A percentile compares a stretch with the other conserved stretches of the same genome.
Conservation (phyloP, 2,888 invertebrate species). For the Polyommatus iphigenia region DNA sequence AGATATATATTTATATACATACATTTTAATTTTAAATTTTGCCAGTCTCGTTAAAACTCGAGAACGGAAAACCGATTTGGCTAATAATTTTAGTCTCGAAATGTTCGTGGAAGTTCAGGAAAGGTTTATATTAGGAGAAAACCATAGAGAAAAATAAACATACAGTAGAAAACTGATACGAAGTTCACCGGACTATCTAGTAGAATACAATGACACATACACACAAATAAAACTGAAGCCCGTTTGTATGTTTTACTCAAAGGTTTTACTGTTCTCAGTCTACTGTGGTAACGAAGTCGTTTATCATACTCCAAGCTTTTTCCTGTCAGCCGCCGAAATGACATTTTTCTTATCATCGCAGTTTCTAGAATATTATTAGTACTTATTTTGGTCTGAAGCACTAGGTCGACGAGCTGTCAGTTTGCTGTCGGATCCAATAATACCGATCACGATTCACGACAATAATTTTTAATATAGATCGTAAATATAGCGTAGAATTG, state of each 20-base stretch:
- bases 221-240: background rate
- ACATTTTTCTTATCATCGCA: slow-evolving; percentile 23
- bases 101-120: too few species aligned
- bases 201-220: background rate
- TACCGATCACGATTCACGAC: background rate
- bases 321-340: slow-evolving; percentile 16
- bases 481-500: slow-evolving; percentile 3
- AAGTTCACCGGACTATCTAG: too few species aligned
- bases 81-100: too few species aligned
- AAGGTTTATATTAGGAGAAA: too few species aligned
- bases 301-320: slow-evolving; percentile 31
- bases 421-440: slow-evolving; percentile 8
- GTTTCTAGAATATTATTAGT: slow-evolving; percentile 21
- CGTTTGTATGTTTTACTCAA: too few species aligned
- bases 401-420: background rate
- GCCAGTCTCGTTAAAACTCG: too few species aligned
- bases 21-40: too few species aligned
- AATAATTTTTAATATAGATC: background rate
- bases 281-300: background rate
- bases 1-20: too few species aligned
- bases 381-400: background rate
- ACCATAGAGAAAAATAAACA: too few species aligned
- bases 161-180: too few species aligned
- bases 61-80: too few species aligned
- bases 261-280: background rate